Conservation (phyloP, 2,113 vertebrate genomes). For the Grus americana region DNA sequence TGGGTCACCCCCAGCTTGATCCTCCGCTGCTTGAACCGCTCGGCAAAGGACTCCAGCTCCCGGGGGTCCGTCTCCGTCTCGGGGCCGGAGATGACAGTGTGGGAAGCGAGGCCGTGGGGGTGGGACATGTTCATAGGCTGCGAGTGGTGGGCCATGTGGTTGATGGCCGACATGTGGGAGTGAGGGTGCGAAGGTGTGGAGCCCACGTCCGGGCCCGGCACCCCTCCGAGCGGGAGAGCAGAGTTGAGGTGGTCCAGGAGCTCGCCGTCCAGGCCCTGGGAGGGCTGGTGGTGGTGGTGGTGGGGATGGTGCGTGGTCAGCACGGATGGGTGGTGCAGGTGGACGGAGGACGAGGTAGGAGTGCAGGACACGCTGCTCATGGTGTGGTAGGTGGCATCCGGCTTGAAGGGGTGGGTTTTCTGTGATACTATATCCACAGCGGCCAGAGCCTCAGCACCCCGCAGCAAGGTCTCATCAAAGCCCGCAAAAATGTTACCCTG, state of each 20-base stretch:
- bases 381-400: slow-evolving; percentile 94
- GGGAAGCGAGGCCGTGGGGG: slow-evolving; percentile 80
- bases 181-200: slow-evolving; percentile 85
- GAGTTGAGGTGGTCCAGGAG: slow-evolving; percentile 89
- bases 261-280: slow-evolving; percentile 87
- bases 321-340: slow-evolving; percentile 90
- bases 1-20: slow-evolving; percentile 94
- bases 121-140: slow-evolving; percentile 86
- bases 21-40: slow-evolving; percentile 91
- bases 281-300: slow-evolving; percentile 83
- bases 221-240: slow-evolving; percentile 82
- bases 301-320: slow-evolving; percentile 82
- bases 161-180: slow-evolving; percentile 88
- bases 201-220: slow-evolving; percentile 85
- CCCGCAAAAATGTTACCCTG: slow-evolving; percentile 93
- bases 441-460: slow-evolving; percentile 90
- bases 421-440: slow-evolving; percentile 91
- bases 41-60: slow-evolving; percentile 92
- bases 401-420: slow-evolving; percentile 92
- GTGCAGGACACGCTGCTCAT: slow-evolving; percentile 93
- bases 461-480: slow-evolving; percentile 89
- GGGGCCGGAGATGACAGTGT: slow-evolving; percentile 73
- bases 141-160: slow-evolving; percentile 72
- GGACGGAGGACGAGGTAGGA: slow-evolving; percentile 85
- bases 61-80: slow-evolving; percentile 89